These are phyloP conservation scores for Nephotettix cincticeps DNA, from an alignment of 1,140 invertebrate species.

Conservation along the genomic window DNA sequence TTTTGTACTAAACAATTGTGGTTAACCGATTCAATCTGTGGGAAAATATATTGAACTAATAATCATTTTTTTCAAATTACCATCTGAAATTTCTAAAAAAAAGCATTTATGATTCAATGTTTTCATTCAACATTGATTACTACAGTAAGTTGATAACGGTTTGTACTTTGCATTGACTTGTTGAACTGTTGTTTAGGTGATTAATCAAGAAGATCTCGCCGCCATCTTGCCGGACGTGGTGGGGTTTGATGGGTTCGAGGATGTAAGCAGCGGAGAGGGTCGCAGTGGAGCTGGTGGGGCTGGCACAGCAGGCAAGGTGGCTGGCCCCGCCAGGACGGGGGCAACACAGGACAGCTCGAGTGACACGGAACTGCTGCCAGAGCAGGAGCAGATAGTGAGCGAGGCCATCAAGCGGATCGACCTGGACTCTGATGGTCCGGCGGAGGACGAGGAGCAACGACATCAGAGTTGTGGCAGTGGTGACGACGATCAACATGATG, in stretches of 20 bases:
- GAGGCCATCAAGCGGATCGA: slow-evolving; percentile 57
- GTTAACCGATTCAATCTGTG: too few species aligned
- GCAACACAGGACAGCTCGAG: slow-evolving; percentile 44
- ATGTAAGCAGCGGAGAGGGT: slow-evolving; percentile 39
- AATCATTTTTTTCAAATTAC: too few species aligned
- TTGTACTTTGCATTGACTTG: too few species aligned
- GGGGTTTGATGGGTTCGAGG: slow-evolving; percentile 61
- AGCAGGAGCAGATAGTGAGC: slow-evolving; percentile 57
- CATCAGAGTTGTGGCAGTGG: slow-evolving; percentile 49
- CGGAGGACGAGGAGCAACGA: slow-evolving; percentile 59
- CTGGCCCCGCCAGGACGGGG: slow-evolving; percentile 21
- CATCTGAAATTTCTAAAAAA: too few species aligned
- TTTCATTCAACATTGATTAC: too few species aligned
- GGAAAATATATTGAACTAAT: too few species aligned
- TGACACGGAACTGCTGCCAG: slow-evolving; percentile 65
- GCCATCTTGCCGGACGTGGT: slow-evolving; percentile 62
- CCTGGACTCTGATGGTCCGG: slow-evolving; percentile 51
- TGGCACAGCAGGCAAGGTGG: neutral
- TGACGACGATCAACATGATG: slow-evolving; percentile 44
- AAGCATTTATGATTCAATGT: too few species aligned
- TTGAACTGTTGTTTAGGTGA: slow-evolving; percentile 53
- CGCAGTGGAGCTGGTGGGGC: slow-evolving; percentile 31
- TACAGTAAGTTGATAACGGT: neutral
- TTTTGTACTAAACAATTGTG: too few species aligned
- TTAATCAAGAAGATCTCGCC: slow-evolving; percentile 66